Evolutionary conservation across 2,888 invertebrate genomes (phyloP).

Genomic region (Apamea anceps): DNA sequence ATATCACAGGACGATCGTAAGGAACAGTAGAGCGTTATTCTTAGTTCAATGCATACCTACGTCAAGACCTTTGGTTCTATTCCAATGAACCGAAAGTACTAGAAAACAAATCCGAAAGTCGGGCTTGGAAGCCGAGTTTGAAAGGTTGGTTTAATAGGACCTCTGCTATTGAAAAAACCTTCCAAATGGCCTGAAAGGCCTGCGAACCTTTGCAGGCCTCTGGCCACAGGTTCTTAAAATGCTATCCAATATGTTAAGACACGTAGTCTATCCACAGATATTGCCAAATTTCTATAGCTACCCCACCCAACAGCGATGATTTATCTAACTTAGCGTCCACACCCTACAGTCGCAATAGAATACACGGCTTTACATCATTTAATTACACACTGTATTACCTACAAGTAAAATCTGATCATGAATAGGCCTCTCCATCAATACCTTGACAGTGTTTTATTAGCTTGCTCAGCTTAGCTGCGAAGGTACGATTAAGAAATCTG

Average conservation of each 20-base stretch:
- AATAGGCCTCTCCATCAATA: constrained; percentile 45
- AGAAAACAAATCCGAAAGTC: neutral
- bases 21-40: neutral
- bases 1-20: neutral
- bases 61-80: neutral
- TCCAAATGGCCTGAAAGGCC: no score
- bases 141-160: no score
- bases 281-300: neutral
- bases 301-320: neutral
- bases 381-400: constrained; percentile 12
- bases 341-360: neutral
- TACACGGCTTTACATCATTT: constrained; percentile 10
- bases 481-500: constrained; percentile 36
- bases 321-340: neutral
- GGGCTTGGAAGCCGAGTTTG: no score
- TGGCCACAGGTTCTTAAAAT: neutral
- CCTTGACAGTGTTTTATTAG: constrained; percentile 49
- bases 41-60: neutral
- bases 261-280: neutral
- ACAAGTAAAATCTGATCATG: constrained; percentile 27
- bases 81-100: neutral
- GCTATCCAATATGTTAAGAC: neutral
- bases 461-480: neutral
- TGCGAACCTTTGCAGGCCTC: neutral
- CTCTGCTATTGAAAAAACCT: no score